These are phyloP conservation scores for Adelges cooleyi DNA, from an alignment of 1,140 invertebrate species.

Conservation along the genomic window DNA sequence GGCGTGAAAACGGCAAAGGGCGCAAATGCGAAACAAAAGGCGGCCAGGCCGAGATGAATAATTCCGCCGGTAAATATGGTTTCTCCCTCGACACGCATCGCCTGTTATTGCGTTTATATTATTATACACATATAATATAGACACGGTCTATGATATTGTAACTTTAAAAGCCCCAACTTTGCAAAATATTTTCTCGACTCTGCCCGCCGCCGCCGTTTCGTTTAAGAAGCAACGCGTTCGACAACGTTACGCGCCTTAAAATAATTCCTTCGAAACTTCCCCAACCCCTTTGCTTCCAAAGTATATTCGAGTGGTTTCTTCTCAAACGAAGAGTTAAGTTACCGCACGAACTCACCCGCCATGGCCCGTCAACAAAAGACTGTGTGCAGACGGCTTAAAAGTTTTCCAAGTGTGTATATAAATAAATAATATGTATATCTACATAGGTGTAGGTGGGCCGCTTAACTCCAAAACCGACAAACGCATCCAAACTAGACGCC, in stretches of 20 bases:
- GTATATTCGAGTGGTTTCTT: neutral
- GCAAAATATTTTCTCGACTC: neutral
- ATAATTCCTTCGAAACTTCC: constrained; percentile 8
- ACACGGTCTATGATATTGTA: neutral
- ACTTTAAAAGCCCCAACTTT: constrained; percentile 2
- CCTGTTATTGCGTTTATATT: constrained; percentile 4
- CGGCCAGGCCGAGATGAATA: constrained; percentile 18
- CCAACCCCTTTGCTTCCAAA: neutral
- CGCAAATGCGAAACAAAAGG: constrained; percentile 14
- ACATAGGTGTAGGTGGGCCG: no score
- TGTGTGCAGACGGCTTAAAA: no score
- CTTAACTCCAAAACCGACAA: no score
- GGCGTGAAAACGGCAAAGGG: constrained; percentile 21
- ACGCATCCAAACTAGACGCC: no score
- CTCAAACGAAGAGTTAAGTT: neutral
- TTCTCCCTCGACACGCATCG: neutral
- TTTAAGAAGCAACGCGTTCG: neutral
- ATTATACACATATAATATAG: neutral
- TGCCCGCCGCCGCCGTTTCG: neutral
- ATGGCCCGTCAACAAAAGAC: neutral
- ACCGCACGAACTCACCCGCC: no score
- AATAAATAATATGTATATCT: no score
- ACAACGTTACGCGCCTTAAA: neutral
- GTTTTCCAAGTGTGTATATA: no score
- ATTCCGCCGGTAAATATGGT: constrained; percentile 7